Evolutionary conservation across 2,113 vertebrate genomes (phyloP).

Genomic region (Tragulus kanchil): DNA sequence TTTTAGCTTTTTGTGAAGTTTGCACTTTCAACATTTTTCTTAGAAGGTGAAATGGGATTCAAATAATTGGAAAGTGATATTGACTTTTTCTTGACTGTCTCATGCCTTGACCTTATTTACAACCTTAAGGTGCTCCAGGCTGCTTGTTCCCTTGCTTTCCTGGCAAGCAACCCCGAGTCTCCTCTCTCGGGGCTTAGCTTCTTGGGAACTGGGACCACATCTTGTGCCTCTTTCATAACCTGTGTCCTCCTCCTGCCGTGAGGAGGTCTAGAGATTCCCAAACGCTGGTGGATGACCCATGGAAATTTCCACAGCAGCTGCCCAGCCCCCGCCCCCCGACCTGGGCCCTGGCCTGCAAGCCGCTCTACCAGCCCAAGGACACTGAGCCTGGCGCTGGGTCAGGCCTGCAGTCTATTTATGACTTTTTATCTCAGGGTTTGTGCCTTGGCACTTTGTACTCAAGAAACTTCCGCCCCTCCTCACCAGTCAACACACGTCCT

Average conservation of each 20-base stretch:
- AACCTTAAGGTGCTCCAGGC: background rate
- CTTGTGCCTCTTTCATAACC: slow-evolving; percentile 48
- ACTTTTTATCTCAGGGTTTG: slow-evolving; percentile 77
- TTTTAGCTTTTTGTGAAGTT: slow-evolving; percentile 12
- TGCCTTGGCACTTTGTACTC: slow-evolving; percentile 34
- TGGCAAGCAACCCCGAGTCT: background rate
- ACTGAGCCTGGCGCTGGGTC: slow-evolving; percentile 64
- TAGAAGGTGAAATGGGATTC: background rate
- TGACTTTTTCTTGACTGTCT: background rate
- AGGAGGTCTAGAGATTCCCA: background rate
- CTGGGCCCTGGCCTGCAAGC: background rate
- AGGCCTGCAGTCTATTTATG: slow-evolving; percentile 78
- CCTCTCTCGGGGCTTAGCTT: background rate
- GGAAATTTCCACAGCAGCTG: slow-evolving; percentile 80
- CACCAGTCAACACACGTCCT: background rate
- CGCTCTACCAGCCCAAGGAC: slow-evolving; percentile 73
- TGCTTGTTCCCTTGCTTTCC: slow-evolving; percentile 35
- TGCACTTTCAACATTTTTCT: slow-evolving; percentile 12
- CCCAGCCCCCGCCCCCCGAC: background rate
- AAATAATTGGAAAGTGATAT: background rate
- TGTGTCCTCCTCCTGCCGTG: background rate
- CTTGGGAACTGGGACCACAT: background rate
- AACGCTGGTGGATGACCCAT: background rate
- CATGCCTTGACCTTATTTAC: slow-evolving; percentile 54
- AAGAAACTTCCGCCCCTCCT: slow-evolving; percentile 48